Evolutionary conservation across 1,140 invertebrate genomes (phyloP), one percentile per base, ranked within the genome.

Genomic region (Hestina assimilis): DNA sequence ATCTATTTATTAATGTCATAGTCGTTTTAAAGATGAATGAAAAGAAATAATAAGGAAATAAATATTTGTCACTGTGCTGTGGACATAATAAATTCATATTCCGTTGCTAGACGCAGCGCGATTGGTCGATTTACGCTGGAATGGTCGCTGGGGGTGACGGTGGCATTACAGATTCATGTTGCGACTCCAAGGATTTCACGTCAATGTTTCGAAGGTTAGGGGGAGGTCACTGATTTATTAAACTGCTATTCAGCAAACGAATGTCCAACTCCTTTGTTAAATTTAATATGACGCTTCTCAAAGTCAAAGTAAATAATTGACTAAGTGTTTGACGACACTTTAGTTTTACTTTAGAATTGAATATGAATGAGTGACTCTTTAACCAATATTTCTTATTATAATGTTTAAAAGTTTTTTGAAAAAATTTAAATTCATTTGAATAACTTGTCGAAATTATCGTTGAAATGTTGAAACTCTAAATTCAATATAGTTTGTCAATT

Each of bases 141-240:
- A 8, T 24, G 42, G 42, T 47, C 20, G 41, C 31, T 46, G 40
- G 41, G 40, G 52, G 52, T 45, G 42, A 59, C 35, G 52, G 33
- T 38, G 33, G 8, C 42, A 55, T 64, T 59, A 56, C 53, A 51
- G 41, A 64, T 64, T 64, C 57, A 59, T 64, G 26, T 38, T 38
- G 40, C 45, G 46, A 52, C 35, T 24, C 57, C 20, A 50, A 47
- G 41, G 50, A 28, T 46, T 56, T 56, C 47, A 42, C 52, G 23
- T 55, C 52, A 45, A 55, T 55, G 52, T 61, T 61, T 38, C 46
- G 17, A 46, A 45, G 52, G 48, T 47, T 51, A 61, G 11, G 12
- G 31, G 23, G 35, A 40, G 46, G 24, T 48, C 52, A 28, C 33
- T 59, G 24, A 64, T 59, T 64, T 56, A 59, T 58, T 42, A 46